Conservation (phyloP, 37 sponge, comb jelly and placozoan genomes). For the Petrosia ficiformis region DNA sequence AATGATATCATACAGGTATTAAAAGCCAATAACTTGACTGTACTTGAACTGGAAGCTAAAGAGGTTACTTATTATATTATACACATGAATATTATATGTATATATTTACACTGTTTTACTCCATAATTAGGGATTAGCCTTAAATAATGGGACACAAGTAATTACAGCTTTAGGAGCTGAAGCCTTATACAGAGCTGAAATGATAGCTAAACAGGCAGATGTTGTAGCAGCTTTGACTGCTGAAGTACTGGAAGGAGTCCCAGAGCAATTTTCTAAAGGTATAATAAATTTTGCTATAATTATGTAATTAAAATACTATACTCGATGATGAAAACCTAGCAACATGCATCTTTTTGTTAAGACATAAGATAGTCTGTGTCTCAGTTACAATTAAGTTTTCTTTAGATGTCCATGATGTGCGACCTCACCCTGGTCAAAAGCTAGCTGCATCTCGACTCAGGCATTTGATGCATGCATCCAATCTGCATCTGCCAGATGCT, state of each 20-base stretch:
- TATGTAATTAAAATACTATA: not conserved
- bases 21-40: constrained; percentile 27
- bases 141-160: constrained; percentile 89
- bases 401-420: constrained; percentile 51
- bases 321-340: too few relatives aligned
- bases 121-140: constrained; percentile 50
- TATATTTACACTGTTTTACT: constrained; percentile 11
- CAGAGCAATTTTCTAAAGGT: constrained; percentile 52
- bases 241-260: constrained; percentile 62
- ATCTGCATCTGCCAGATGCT: too few relatives aligned
- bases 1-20: constrained; percentile 38
- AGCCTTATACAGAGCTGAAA: constrained; percentile 58
- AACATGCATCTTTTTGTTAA: too few relatives aligned
- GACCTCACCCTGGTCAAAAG: constrained; percentile 79
- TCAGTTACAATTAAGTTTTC: too few relatives aligned
- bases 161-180: constrained; percentile 78
- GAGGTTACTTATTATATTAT: constrained; percentile 42
- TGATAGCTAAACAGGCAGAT: constrained; percentile 65
- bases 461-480: too few relatives aligned
- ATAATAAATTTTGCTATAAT: not conserved
- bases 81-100: constrained; percentile 13
- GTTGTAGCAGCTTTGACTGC: constrained; percentile 73
- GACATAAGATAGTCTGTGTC: too few relatives aligned
- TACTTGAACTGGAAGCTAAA: constrained; percentile 63
- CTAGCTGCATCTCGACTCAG: constrained; percentile 53